Base-by-base conservation (phyloP, 2,113 vertebrate species). In the Aldabrachelys gigantea region DNA sequence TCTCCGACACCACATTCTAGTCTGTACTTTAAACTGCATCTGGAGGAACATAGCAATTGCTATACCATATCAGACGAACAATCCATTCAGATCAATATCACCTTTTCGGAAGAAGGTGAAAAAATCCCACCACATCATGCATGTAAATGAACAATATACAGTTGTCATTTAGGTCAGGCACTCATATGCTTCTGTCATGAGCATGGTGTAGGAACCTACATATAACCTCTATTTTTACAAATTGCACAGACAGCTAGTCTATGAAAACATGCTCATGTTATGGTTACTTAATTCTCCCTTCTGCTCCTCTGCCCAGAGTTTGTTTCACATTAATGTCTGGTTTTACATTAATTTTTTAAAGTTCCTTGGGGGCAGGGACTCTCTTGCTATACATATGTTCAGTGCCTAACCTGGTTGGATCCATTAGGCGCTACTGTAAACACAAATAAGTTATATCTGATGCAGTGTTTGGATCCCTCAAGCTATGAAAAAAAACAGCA, bases 71-170 rank as follows among this genome's bases (percentile, higher is more conserved):
- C 35, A 69, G 31, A 69, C 62, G 3, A 69, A n/a, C 35, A 8
- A 35, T 65, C 31, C 14, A 65, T 35, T 35, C 31, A 65, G 59
- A 65, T 16, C 59, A 65, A 35, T 65, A 65, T 8, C 56, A 57
- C 53, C 53, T 59, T 59, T 59, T 59, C 3, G 3, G 52, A 53
- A 57, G 56, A 29, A 57, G 25, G 56, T 57, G 57, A 69, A 69
- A 69, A 0, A 11, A 21, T 25, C 5, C 16, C 82, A 84, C 35
- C 50, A 80, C 29, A 5, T 59, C 56, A n/a, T 80, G 10, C 3
- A 6, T 75, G 54, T 29, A 52, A 83, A 90, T 81, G 8, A 59
- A 3, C 22, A 35, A 8, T 44, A 84, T 2, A 38, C 8, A 25
- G 0, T 5, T 84, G 10, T 53, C 41, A 89, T 35, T 80, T 54